These are phyloP conservation scores for Ciconia maguari DNA, from an alignment of 2,113 vertebrate genomes.

Conservation along the genomic window DNA sequence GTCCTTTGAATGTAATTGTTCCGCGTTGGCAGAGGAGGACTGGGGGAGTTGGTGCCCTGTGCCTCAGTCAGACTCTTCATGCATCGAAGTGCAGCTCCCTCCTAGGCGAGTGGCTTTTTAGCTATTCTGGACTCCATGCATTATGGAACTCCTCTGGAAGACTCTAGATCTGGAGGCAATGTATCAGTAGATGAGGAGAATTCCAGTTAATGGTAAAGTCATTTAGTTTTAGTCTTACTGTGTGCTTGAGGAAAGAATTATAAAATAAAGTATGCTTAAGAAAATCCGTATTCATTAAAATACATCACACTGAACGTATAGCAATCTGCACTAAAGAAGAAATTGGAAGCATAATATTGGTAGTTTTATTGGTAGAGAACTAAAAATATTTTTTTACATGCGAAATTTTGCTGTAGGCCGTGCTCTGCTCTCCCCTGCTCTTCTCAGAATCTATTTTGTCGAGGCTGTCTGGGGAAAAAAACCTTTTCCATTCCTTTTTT, in stretches of 20 bases:
- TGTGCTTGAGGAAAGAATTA: conserved; percentile 21
- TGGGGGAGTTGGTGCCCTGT: neutral
- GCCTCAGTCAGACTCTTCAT: neutral
- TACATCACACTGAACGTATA: neutral
- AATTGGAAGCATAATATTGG: conserved; percentile 1
- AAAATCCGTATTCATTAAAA: conserved; percentile 31
- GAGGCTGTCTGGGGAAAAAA: neutral
- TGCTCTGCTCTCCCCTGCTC: neutral
- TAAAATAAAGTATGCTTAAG: conserved; percentile 17
- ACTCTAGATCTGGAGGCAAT: neutral
- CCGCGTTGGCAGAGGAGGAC: neutral
- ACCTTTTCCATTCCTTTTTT: conserved; percentile 19
- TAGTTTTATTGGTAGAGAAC: conserved; percentile 14
- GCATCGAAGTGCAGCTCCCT: neutral
- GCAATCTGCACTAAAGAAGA: neutral
- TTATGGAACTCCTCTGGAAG: neutral
- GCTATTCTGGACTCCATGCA: neutral
- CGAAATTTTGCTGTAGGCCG: neutral
- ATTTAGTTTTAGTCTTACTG: neutral
- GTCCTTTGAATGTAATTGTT: neutral
- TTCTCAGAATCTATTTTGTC: neutral
- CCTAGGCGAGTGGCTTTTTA: neutral
- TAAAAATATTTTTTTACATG: neutral
- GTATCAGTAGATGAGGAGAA: neutral
- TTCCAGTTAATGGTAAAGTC: neutral